phyloP scores from a whole-genome alignment of 2,113 vertebrate species.

The Microtus oregoni region DNA sequence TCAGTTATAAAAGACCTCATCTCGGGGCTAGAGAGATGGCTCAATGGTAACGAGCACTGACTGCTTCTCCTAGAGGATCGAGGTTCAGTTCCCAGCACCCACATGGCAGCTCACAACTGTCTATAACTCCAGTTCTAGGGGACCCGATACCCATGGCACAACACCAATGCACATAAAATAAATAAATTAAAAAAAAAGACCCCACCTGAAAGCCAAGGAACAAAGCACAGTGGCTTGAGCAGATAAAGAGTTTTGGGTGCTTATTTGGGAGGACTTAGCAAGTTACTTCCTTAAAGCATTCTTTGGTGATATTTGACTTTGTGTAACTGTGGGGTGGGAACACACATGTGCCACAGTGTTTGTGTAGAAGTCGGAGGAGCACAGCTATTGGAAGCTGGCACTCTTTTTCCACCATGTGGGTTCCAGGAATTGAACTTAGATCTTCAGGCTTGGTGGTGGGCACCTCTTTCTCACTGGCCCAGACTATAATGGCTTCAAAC shows the following conservation, averaged over 20 bases:
- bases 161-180: too few relatives aligned
- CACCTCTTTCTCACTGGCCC: neutral
- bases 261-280: neutral
- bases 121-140: too few relatives aligned
- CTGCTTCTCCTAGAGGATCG: too few relatives aligned
- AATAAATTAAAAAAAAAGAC: too few relatives aligned
- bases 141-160: too few relatives aligned
- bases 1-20: neutral
- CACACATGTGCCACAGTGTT: neutral
- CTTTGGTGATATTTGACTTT: neutral
- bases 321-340: neutral
- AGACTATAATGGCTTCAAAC: neutral
- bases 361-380: neutral
- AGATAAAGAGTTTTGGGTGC: neutral
- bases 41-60: too few relatives aligned
- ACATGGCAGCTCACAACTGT: too few relatives aligned
- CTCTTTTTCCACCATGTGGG: neutral
- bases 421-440: neutral
- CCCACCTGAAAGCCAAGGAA: neutral
- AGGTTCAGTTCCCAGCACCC: too few relatives aligned
- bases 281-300: neutral
- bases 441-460: neutral
- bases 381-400: neutral
- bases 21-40: too few relatives aligned
- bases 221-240: neutral